Evolutionary conservation across 2,113 vertebrate species (phyloP), one percentile per base, ranked within the genome.

Genomic region (Myiopsitta monachus): DNA sequence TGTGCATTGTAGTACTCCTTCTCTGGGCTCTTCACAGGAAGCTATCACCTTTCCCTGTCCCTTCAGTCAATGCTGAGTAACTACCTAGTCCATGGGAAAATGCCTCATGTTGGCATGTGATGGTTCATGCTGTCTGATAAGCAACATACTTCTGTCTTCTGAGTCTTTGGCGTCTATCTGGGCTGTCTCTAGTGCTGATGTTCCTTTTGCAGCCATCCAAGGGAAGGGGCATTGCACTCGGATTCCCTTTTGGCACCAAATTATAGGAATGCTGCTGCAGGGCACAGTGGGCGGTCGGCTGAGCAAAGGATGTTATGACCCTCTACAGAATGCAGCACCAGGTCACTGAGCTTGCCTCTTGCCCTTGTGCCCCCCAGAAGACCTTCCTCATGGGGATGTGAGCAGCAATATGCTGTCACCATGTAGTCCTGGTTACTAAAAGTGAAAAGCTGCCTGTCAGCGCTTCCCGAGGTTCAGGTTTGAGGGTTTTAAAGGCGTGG

Each of bases 251-350:
- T 59, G 83, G 49, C 10, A 2, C 67, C 68, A 36, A 41, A 27
- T 79, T 54, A 44, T 27, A 9, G 6, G 26, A 49, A 24, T 36
- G 49, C n/a, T 70, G 38, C 83, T 86, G 31, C 68, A 92, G 61
- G 63, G 38, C 49, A 69, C 10, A 33, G 67, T 1, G 2, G 7
- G 17, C 0, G 0, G 11, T 28, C 84, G 73, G 74, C 68, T 74
- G 55, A 72, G 38, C 36, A 64, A 31, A 55, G 18, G 9, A 26
- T 18, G 10, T 69, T 76, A 23, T 61, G 64, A 44, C 12, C 7
- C 47, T 54, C 31, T 33, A 8, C 14, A 74, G 49, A 83, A 23
- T 27, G 66, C 4, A 62, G 28, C 30, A 13, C 38, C n/a, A 46
- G 33, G 14, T 54, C 39, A 19, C 41, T 49, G 41, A 83, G 24